Evolutionary conservation across 2,888 invertebrate genomes (phyloP), one percentile per base, ranked within the genome.

Genomic region (Drosophila planitibia): DNA sequence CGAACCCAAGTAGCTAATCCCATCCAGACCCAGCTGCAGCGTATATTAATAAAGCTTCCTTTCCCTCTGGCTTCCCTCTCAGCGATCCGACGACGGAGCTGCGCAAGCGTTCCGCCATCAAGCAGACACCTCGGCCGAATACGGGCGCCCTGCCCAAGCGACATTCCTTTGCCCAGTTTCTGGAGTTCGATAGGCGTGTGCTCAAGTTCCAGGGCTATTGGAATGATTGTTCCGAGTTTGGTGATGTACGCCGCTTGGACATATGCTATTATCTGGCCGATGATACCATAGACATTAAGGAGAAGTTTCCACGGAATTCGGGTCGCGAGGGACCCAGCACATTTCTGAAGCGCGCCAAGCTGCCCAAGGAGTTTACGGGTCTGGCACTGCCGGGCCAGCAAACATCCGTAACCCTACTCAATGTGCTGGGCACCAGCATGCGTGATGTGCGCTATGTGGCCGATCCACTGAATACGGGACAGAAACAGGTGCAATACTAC

Each of bases 251-350:
- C 79, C 94, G 96, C 83, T 93, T 98, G 70, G 96, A 97, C 90
- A 94, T 99, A 19, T 96, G 96, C 89, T 98, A 97, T 91, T 98
- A 96, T 93, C 94, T 98, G 55, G 96, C 97, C 0, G 98, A 98
- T 89, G 97, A 97, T 86, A 98, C 98, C 0, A 96, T 98, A 14
- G 98, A 98, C 92, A 96, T 99, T 9, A 96, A 96, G 83, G 98
- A 98, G 93, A 94, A 94, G 51, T 92, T 95, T 59, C 94, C 95
- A 0, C 94, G 95, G 0, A 96, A 96, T 90, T 95, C 96, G 1
- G 97, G 97, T 0, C 94, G 95, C 54, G 96, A 97, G 91, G 95
- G 95, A 2, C 95, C 96, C 10, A 95, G 95, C 4, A 95, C 96
- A 92, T 97, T 98, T 90, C 92, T 98, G 35, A 96, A 95, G 85